These are phyloP conservation scores for Pristis pectinata DNA, from an alignment of 2,797 vertebrate species.

Conservation along the genomic window DNA sequence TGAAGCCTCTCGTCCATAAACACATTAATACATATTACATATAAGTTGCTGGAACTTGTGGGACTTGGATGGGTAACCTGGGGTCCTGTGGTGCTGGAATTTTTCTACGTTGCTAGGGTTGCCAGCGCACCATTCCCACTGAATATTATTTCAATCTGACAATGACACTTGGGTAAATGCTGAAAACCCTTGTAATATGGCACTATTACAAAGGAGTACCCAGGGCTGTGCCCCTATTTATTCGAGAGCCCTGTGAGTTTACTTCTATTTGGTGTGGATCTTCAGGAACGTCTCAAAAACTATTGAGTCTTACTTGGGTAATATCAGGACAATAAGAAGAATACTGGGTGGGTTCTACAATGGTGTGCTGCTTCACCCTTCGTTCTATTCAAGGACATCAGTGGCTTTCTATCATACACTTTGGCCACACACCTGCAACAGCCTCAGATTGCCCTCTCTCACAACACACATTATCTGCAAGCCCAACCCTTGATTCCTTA, in stretches of 20 bases:
- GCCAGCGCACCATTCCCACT: background rate
- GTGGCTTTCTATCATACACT: background rate
- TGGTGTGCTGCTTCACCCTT: background rate
- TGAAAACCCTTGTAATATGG: background rate
- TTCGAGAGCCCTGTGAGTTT: background rate
- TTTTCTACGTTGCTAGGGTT: background rate
- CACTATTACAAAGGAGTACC: background rate
- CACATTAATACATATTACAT: too few relatives aligned
- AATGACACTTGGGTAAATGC: background rate
- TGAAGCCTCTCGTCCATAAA: background rate
- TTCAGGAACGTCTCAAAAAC: background rate
- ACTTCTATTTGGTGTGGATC: background rate
- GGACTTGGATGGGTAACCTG: background rate
- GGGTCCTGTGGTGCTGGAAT: background rate
- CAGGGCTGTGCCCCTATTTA: background rate
- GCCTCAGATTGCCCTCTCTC: too few relatives aligned
- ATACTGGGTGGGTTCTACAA: background rate
- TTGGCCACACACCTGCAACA: background rate
- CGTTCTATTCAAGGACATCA: background rate
- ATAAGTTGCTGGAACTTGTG: background rate
- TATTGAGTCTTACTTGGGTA: background rate
- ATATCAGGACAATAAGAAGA: background rate
- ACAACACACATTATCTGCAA: background rate
- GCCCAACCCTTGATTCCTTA: background rate
- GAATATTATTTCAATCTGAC: background rate